phyloP scores from a whole-genome alignment of 2,888 invertebrate genomes.

The Aporophyla lueneburgensis region DNA sequence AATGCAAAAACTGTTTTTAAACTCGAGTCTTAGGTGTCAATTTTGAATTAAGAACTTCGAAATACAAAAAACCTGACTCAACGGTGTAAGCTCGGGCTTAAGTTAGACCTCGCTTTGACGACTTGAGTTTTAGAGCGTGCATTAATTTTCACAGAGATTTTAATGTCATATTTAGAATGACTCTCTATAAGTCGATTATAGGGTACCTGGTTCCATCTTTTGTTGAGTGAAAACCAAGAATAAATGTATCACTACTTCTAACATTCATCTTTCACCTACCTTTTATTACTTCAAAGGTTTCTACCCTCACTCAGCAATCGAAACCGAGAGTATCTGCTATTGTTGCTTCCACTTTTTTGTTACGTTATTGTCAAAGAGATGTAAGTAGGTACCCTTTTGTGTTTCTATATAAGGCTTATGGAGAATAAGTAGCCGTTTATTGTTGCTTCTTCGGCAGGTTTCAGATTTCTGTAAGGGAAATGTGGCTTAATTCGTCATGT shows the following conservation, averaged over 20 bases:
- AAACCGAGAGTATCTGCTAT: slow-evolving; percentile 35
- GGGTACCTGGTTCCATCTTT: no score
- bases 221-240: background rate
- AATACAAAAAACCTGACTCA: no score
- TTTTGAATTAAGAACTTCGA: no score
- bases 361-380: slow-evolving; percentile 46
- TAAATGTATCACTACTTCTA: background rate
- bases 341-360: slow-evolving; percentile 42
- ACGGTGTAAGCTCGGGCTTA: no score
- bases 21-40: no score
- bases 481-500: background rate
- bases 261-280: background rate
- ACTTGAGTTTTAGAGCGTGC: background rate
- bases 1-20: background rate
- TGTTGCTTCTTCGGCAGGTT: slow-evolving; percentile 5
- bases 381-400: slow-evolving; percentile 48
- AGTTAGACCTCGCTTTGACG: background rate
- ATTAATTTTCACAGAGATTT: background rate
- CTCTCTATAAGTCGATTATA: background rate
- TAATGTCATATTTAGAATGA: background rate
- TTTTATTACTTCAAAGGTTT: slow-evolving; percentile 26
- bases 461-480: background rate
- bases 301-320: slow-evolving; percentile 20
- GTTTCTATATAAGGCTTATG: slow-evolving; percentile 30
- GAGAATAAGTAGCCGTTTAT: slow-evolving; percentile 35